Evolutionary conservation across 2,797 vertebrate genomes (phyloP).

Genomic region (Acropternis orthonyx): DNA sequence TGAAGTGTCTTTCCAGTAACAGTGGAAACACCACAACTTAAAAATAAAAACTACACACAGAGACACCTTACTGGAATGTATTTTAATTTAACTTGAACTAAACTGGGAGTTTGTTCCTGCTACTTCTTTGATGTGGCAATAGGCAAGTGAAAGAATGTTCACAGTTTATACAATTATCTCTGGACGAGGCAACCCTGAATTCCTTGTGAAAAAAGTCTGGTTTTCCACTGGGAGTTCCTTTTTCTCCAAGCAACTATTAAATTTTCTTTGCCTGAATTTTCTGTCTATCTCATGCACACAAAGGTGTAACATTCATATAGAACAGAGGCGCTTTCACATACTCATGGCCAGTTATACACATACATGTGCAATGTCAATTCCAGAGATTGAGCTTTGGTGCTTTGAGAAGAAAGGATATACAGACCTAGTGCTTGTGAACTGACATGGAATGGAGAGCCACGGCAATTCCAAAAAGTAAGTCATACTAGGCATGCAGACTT

Average conservation of each 20-base stretch:
- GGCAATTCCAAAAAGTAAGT: not conserved
- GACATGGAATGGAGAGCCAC: not conserved
- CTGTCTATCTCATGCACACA: not conserved
- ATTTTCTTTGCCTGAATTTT: not conserved
- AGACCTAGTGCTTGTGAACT: not conserved
- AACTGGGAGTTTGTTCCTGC: not conserved
- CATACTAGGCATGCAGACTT: not conserved
- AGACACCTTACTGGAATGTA: constrained; percentile 4
- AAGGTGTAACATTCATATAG: not conserved
- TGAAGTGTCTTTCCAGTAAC: constrained; percentile 54
- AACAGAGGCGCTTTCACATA: not conserved
- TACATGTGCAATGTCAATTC: not conserved
- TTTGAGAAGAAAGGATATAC: not conserved
- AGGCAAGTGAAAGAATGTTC: constrained; percentile 43
- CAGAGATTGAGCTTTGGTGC: fast-evolving
- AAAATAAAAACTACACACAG: not conserved
- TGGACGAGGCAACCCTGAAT: constrained; percentile 4
- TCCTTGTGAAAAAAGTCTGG: not conserved
- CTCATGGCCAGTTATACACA: not conserved
- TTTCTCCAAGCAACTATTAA: not conserved
- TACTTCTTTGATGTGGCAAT: constrained; percentile 26
- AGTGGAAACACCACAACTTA: not conserved
- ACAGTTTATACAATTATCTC: constrained; percentile 20
- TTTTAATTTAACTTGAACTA: not conserved
- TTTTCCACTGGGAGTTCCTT: not conserved